phyloP scores from a whole-genome alignment of 2,113 vertebrate genomes.

The Origma solitaria region DNA sequence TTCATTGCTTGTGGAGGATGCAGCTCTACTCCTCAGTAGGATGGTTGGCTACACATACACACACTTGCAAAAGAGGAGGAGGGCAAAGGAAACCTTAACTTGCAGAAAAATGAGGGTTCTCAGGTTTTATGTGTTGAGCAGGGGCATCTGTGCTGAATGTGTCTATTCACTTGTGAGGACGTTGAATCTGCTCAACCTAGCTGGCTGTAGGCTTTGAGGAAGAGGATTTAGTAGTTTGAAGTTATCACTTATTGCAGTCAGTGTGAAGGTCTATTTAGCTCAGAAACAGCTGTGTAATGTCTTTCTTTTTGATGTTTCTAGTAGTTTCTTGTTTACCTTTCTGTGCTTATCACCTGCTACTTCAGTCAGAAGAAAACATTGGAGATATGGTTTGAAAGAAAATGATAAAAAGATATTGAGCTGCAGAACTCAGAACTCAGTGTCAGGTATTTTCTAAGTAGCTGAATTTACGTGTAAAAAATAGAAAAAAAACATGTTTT shows the following conservation, averaged over 20 bases:
- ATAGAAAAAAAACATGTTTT: not conserved
- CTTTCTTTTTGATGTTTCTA: not conserved
- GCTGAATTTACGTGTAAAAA: not conserved
- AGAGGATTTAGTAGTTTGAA: not conserved
- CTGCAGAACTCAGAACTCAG: not conserved
- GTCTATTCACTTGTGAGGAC: not conserved
- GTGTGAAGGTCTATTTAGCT: not conserved
- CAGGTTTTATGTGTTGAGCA: not conserved
- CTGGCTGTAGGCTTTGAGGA: not conserved
- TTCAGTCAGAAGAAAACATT: not conserved
- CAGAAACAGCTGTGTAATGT: not conserved
- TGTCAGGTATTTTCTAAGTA: not conserved
- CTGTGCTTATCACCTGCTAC: not conserved
- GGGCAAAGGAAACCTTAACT: not conserved
- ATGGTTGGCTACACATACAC: not conserved
- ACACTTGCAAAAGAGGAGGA: not conserved
- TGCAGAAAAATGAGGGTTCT: not conserved
- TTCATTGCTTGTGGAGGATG: not conserved
- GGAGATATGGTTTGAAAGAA: not conserved
- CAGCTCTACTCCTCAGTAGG: not conserved
- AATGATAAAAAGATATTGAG: not conserved
- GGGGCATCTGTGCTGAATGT: not conserved
- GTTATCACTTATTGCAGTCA: not conserved
- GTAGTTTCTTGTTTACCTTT: not conserved
- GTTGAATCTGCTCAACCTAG: not conserved